phyloP scores from a whole-genome alignment of 2,113 vertebrate species.

The Phoxinus phoxinus region DNA sequence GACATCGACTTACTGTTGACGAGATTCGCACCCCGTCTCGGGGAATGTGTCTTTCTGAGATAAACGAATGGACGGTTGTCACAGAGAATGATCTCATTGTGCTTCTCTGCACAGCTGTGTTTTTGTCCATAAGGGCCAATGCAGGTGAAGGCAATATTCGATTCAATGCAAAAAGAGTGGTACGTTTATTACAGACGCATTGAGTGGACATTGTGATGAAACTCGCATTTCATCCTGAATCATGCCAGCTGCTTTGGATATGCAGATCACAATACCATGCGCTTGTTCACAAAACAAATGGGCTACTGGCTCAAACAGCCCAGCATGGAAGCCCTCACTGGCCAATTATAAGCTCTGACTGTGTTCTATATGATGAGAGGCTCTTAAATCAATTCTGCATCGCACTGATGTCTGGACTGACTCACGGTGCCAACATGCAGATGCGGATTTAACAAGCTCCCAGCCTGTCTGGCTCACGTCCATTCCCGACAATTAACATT shows the following conservation, averaged over 20 bases:
- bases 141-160: not conserved
- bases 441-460: conserved; percentile 40
- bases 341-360: conserved; percentile 37
- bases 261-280: not conserved
- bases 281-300: not conserved
- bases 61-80: conserved; percentile 18
- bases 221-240: not conserved
- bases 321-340: not conserved
- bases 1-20: conserved; percentile 44
- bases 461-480: conserved; percentile 40
- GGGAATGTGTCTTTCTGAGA: conserved; percentile 33
- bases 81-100: not conserved
- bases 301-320: not conserved
- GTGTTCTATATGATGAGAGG: conserved; percentile 5
- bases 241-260: not conserved
- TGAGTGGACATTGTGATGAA: not conserved
- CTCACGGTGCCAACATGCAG: conserved; percentile 32
- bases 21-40: conserved; percentile 20
- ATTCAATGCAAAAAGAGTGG: not conserved
- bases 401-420: conserved; percentile 16
- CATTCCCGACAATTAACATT: conserved; percentile 29
- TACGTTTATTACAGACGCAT: not conserved
- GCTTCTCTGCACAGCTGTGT: not conserved
- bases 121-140: conserved; percentile 1
- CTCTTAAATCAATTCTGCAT: conserved; percentile 4